Evolutionary conservation across 2,113 vertebrate species (phyloP).

Genomic region (Gnathonemus longibarbis): DNA sequence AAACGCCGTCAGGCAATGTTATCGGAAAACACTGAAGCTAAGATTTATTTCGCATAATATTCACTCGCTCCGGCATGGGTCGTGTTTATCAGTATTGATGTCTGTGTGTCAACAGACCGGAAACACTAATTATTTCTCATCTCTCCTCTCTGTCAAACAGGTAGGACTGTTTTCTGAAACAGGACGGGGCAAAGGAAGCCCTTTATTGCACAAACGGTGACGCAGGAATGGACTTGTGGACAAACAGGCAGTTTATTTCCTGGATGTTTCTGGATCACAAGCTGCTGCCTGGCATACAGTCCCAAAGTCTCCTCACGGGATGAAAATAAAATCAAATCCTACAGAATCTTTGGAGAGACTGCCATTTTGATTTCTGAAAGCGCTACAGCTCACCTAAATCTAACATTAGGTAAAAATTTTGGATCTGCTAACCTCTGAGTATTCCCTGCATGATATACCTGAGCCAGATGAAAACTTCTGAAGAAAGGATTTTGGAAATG

Average conservation of each 20-base stretch:
- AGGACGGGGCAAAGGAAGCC: background rate
- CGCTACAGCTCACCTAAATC: background rate
- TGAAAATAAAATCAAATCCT: background rate
- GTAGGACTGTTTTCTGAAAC: background rate
- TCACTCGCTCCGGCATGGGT: background rate
- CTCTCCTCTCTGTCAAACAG: background rate
- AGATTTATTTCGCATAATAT: background rate
- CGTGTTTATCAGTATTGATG: background rate
- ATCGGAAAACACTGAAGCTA: background rate
- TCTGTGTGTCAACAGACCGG: background rate
- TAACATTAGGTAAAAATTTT: background rate
- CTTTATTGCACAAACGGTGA: background rate
- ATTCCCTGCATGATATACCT: background rate
- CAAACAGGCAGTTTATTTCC: background rate
- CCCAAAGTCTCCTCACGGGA: background rate
- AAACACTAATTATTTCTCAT: background rate
- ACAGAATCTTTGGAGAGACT: background rate
- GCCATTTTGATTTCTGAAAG: background rate
- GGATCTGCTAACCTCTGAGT: background rate
- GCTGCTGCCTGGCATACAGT: background rate
- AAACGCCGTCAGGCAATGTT: background rate
- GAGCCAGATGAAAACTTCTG: background rate
- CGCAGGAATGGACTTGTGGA: background rate
- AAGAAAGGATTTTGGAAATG: background rate
- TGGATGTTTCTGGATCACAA: background rate